A percentile compares a stretch with the other conserved stretches of the same genome.
phyloP scores from a whole-genome alignment of 2,888 invertebrate genomes.

The Drosophila falleni region DNA sequence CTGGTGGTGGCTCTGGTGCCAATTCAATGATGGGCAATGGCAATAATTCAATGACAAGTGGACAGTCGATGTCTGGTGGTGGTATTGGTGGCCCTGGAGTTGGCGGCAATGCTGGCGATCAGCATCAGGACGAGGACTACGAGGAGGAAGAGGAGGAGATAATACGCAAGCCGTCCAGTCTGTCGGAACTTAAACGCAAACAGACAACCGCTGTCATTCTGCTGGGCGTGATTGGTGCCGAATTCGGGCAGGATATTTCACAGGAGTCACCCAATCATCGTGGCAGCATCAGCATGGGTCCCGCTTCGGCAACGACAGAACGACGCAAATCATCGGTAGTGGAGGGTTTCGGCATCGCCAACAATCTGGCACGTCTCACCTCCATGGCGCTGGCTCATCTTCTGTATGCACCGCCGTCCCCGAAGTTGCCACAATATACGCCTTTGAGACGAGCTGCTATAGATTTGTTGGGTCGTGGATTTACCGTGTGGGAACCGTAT shows the following conservation, averaged over 20 bases:
- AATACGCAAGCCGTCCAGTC: conserved; percentile 93
- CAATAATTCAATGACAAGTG: conserved; percentile 25
- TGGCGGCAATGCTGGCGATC: conserved; percentile 40
- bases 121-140: conserved; percentile 89
- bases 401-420: conserved; percentile 93
- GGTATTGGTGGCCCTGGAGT: conserved; percentile 65
- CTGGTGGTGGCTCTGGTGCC: conserved; percentile 7
- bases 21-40: conserved; percentile 30
- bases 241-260: conserved; percentile 98
- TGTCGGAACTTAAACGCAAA: conserved; percentile 94
- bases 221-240: conserved; percentile 98
- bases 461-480: conserved; percentile 98
- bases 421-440: conserved; percentile 95
- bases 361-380: conserved; percentile 95
- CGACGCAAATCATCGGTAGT: conserved; percentile 93
- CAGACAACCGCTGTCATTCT: conserved; percentile 99
- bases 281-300: conserved; percentile 57
- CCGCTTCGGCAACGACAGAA: conserved; percentile 50
- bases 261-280: conserved; percentile 87
- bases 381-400: conserved; percentile 97
- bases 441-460: conserved; percentile 98
- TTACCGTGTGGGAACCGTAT: conserved; percentile 99
- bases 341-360: conserved; percentile 93
- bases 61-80: conserved; percentile 58
- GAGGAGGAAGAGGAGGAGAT: conserved; percentile 94